Evolutionary conservation across 2,797 vertebrate genomes (phyloP).

Genomic region (Myotis planiceps): DNA sequence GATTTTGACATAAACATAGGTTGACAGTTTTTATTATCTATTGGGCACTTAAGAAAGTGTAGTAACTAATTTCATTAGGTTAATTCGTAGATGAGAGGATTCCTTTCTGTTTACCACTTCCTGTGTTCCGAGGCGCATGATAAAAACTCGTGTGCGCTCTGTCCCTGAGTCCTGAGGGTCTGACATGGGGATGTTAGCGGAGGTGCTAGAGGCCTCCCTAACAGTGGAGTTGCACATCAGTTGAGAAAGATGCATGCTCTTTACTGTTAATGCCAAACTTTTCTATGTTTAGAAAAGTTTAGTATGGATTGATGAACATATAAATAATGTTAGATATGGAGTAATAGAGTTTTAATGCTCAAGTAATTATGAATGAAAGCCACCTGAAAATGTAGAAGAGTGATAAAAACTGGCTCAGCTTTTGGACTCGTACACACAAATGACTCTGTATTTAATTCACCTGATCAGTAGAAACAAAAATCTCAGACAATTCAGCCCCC

Average conservation of each 20-base stretch:
- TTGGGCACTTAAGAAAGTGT: background rate
- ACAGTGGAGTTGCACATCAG: background rate
- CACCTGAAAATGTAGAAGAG: background rate
- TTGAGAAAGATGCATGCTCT: background rate
- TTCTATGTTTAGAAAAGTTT: background rate
- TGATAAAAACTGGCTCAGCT: background rate
- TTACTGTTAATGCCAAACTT: background rate
- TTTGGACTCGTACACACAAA: background rate
- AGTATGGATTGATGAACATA: background rate
- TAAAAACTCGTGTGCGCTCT: accelerated
- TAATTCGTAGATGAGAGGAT: background rate
- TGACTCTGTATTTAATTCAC: background rate
- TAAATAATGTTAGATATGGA: background rate
- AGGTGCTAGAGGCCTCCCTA: background rate
- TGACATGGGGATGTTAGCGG: background rate
- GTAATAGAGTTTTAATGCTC: background rate
- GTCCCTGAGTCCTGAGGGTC: background rate
- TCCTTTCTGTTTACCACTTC: background rate
- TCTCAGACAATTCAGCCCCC: background rate
- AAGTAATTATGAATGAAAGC: background rate
- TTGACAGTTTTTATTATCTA: background rate
- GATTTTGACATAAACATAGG: background rate
- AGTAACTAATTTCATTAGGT: background rate
- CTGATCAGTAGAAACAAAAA: background rate
- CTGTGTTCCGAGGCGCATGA: accelerated